Evolutionary conservation across 2,888 invertebrate genomes (phyloP), one percentile per base, ranked within the genome.

Genomic region (Pinctada fucata): DNA sequence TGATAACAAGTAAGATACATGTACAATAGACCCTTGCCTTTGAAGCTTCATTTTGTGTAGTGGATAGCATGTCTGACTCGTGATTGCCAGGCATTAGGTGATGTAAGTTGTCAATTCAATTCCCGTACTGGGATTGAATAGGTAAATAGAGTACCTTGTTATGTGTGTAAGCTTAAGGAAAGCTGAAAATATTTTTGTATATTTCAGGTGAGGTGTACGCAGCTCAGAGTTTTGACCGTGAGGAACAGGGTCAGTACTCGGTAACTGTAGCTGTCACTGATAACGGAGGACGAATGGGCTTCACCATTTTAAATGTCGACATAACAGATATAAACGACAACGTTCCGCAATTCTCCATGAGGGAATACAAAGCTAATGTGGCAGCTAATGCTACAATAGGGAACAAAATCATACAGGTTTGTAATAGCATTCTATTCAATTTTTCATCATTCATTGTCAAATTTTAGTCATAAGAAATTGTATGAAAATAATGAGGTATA

Each of bases 141-240:
- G 31, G 31, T 31, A 31, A 31, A 31, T 31, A 31, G 31, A 31
- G 31, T 31, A 31, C 31, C 31, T 31, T 31, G 31, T 31, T 31
- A 31, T 31, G 31, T 31, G 31, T 31, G 31, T 31, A 31, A 31
- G 31, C 31, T 31, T 31, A 31, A 31, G 31, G 0, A 31, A 31
- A 31, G 31, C 31, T 31, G 31, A 31, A 31, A 31, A 31, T 31
- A 31, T 31, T 31, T 31, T 31, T 31, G 31, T 31, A 31, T 31
- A 31, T 72, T 77, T 83, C 3, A 82, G 93, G 93, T 50, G 91
- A 91, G 79, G 85, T 93, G 47, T 89, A 84, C 70, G 91, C 90
- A 2, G 87, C 96, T 90, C 95, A 95, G 89, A 94, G 95, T 65
- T 94, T 98, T 77, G 97, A 98, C 93, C 95, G 96, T 89, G 98